A percentile compares a stretch with the other conserved stretches of the same genome.
Evolutionary conservation across 1,140 invertebrate species (phyloP).

Genomic region (Homalodisca vitripennis): DNA sequence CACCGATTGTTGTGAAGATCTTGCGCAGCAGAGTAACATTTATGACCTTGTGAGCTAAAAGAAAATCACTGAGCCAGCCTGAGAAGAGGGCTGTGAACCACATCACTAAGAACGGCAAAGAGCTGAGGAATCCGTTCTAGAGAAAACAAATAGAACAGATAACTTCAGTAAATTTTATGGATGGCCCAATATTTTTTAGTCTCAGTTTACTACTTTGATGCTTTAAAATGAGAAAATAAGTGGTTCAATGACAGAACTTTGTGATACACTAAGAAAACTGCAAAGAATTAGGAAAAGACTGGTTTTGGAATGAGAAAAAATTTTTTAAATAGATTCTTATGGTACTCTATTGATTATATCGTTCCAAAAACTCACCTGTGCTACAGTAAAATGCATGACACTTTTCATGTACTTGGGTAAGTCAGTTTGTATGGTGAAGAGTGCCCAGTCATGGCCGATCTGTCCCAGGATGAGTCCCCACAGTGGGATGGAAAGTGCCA

Average conservation of each 20-base stretch:
- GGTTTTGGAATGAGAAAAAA: no score
- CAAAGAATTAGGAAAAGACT: no score
- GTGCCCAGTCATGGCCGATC: constrained; percentile 91
- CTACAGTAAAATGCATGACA: constrained; percentile 63
- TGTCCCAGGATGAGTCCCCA: constrained; percentile 65
- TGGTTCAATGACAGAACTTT: no score
- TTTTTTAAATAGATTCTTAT: no score
- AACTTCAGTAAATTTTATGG: no score
- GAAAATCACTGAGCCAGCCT: constrained; percentile 65
- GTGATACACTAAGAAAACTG: no score
- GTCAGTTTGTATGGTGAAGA: constrained; percentile 81
- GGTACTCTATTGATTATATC: no score
- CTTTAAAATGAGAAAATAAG: no score
- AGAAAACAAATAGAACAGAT: no score
- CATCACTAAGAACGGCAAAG: constrained; percentile 70
- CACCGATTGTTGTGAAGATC: constrained; percentile 70
- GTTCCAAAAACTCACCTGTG: constrained; percentile 50
- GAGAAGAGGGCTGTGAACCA: constrained; percentile 67
- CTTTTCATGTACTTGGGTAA: constrained; percentile 67
- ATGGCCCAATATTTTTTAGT: no score
- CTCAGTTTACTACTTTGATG: no score
- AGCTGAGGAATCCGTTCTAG: constrained; percentile 63
- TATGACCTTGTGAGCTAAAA: constrained; percentile 55
- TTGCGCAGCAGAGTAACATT: constrained; percentile 64
- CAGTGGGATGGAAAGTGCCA: constrained; percentile 71